These are phyloP conservation scores for Tapera naevia DNA, from an alignment of 2,797 vertebrate genomes.

Conservation along the genomic window DNA sequence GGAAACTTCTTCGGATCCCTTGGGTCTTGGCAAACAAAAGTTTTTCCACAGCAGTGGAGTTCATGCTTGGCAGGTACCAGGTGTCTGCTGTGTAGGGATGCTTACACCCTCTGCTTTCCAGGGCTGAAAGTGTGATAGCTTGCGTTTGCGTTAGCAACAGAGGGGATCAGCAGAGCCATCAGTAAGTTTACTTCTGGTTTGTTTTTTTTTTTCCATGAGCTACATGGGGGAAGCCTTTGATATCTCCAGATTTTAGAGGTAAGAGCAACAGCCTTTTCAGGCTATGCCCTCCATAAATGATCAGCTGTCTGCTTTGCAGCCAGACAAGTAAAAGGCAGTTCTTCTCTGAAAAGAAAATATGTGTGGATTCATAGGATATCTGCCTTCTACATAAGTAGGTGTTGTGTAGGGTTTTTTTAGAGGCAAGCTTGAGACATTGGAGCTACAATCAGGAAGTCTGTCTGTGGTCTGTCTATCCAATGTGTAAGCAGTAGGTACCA, in stretches of 20 bases:
- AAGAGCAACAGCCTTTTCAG: background rate
- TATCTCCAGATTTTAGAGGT: background rate
- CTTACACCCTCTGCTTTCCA: background rate
- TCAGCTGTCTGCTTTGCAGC: background rate
- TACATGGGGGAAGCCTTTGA: background rate
- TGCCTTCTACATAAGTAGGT: background rate
- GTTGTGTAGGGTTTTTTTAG: background rate
- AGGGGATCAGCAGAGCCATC: background rate
- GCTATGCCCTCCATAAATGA: background rate
- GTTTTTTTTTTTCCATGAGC: background rate
- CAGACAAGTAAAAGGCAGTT: background rate
- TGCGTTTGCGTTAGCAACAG: background rate
- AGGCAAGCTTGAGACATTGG: background rate
- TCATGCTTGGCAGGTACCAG: background rate
- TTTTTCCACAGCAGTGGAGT: background rate
- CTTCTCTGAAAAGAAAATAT: background rate
- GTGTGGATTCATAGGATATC: background rate
- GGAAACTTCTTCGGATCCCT: background rate
- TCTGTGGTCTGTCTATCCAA: background rate
- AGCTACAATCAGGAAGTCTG: background rate
- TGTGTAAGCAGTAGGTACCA: background rate
- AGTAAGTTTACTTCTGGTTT: background rate
- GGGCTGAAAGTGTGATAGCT: background rate
- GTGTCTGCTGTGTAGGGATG: background rate
- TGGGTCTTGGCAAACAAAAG: background rate